Evolutionary conservation across 37 sponge, comb jelly and placozoan species (phyloP), one percentile per base, ranked within the genome.

Genomic region (Mnemiopsis leidyi): DNA sequence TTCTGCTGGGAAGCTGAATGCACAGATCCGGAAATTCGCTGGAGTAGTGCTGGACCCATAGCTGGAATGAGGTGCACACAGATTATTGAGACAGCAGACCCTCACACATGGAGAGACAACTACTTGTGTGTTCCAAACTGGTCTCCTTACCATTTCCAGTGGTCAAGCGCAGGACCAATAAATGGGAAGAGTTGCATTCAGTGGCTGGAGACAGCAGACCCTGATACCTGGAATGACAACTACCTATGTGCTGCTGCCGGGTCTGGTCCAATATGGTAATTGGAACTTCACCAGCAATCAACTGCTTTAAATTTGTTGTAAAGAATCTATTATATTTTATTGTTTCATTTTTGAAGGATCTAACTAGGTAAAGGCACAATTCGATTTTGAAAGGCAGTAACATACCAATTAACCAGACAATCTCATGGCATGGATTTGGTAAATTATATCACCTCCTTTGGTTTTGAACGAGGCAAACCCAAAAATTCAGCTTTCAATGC

Each of bases 51-150:
- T 28, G 75, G 75, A 23, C 21, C 75, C n/a, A 28, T 71, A 23
- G 30, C 30, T 28, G 75, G 75, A 25, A 29, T n/a, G 75, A 71
- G 75, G 20, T 71, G 75, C 30, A 71, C 75, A 29, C 75, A 71
- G 30, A 71, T 71, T 25, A 71, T 18, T 71, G 75, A 71, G 20
- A 29, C n/a, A 29, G 75, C 75, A 7, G 75, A 71, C 75, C 75
- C 75, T 71, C 75, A 71, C n/a, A 71, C 75, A 23, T 71, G 75
- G 75, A 2, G 20, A 5, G 75, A 71, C 30, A 71, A 71, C 75
- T 71, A 71, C 75, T 28, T 71, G 75, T 71, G 75, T 28, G 25
- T 28, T 5, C 25, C 25, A n/a, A 13, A 28, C 75, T 71, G 75
- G 75, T n/a, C 75, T 23, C 75, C 7, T 7, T 48, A 48, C 61